Conservation (phyloP, 2,888 invertebrate genomes). For the Tortrix viridana region DNA sequence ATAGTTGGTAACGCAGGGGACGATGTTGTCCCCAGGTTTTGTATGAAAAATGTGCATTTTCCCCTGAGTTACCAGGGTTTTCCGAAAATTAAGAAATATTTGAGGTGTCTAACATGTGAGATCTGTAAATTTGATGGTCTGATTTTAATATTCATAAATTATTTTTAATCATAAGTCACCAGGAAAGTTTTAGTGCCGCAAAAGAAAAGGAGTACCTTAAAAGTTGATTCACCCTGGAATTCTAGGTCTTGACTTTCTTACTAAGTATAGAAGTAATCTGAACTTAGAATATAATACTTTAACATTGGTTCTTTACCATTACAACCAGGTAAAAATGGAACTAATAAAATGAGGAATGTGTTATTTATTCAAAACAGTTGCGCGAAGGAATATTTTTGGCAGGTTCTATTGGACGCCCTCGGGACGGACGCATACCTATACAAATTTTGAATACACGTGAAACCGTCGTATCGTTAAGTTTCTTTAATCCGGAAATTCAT, state of each 20-base stretch:
- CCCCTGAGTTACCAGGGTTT: no score
- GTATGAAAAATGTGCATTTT: no score
- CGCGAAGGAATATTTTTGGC: slow-evolving; percentile 1
- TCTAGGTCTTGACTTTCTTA: slow-evolving; percentile 3
- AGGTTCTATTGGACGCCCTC: background rate
- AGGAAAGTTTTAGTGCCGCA: no score
- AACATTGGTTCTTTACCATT: background rate
- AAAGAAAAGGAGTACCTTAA: no score
- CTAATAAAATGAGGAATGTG: slow-evolving; percentile 1
- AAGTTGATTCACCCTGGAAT: no score
- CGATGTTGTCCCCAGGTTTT: no score
- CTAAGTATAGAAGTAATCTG: background rate
- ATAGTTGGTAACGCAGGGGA: no score
- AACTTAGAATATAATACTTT: slow-evolving; percentile 2
- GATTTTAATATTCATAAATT: no score
- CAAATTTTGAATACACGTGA: slow-evolving; percentile 5
- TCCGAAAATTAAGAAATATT: no score
- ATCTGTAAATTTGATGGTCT: no score
- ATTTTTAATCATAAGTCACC: no score
- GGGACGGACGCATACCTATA: background rate
- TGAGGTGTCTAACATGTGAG: no score
- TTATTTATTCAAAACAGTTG: background rate
- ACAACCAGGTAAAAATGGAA: background rate
- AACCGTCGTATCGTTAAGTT: slow-evolving; percentile 1
- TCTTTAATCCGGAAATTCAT: background rate